Conservation (phyloP, 2,888 invertebrate genomes). For the Pachydiplax longipennis region DNA sequence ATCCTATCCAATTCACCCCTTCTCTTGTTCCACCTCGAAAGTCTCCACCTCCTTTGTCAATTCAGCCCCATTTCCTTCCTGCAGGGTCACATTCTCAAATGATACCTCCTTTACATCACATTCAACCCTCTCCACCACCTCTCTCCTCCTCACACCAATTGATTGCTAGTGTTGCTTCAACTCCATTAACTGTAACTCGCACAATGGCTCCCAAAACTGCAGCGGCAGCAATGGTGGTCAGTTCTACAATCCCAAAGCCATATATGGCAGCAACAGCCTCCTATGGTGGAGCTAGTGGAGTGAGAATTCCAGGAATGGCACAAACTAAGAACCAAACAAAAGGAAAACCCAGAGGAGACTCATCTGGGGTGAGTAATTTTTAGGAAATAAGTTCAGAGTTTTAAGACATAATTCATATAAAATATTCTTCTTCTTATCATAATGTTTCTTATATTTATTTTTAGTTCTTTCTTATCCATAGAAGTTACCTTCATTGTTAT, state of each 20-base stretch:
- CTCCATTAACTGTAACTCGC: slow-evolving; percentile 18
- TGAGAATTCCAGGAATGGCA: slow-evolving; percentile 15
- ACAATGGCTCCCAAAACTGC: slow-evolving; percentile 28
- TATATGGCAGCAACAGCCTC: neutral
- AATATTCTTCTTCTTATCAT: too few species aligned
- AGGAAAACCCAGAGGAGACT: slow-evolving; percentile 15
- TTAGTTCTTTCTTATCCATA: too few species aligned
- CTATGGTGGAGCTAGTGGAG: neutral
- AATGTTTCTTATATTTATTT: too few species aligned
- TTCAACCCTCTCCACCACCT: slow-evolving; percentile 3
- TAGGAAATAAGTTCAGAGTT: too few species aligned
- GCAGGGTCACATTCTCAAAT: neutral
- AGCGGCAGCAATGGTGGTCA: slow-evolving; percentile 20
- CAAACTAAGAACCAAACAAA: slow-evolving; percentile 54
- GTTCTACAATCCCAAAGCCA: slow-evolving; percentile 22
- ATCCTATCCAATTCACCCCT: neutral
- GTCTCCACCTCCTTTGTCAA: neutral
- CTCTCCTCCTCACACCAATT: neutral
- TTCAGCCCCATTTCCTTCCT: neutral
- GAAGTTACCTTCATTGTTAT: too few species aligned
- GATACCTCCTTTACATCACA: slow-evolving; percentile 5
- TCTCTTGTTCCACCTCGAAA: slow-evolving; percentile 4
- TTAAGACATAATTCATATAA: too few species aligned
- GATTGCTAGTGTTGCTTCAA: slow-evolving; percentile 3
- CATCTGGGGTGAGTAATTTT: neutral